Conservation (phyloP, 2,113 vertebrate species). For the Daphoenositta chrysoptera region DNA sequence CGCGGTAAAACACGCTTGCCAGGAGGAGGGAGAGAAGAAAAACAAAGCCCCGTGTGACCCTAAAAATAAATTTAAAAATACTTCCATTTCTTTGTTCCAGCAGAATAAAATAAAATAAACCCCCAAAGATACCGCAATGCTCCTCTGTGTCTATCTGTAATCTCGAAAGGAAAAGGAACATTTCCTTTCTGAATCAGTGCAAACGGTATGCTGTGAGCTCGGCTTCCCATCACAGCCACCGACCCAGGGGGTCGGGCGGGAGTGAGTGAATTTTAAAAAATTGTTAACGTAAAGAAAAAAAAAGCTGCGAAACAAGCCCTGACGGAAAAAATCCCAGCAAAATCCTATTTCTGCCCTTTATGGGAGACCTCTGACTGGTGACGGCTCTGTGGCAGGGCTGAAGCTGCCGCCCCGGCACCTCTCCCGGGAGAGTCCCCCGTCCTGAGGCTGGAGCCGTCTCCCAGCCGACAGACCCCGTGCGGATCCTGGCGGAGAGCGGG, state of each 20-base stretch:
- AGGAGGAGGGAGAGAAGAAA: neutral
- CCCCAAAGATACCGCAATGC: neutral
- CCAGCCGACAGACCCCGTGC: neutral
- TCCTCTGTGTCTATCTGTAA: neutral
- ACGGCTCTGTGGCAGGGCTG: neutral
- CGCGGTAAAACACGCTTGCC: neutral
- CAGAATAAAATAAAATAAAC: constrained; percentile 13
- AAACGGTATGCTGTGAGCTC: neutral
- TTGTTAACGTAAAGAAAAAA: neutral
- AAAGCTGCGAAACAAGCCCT: neutral
- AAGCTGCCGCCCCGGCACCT: neutral
- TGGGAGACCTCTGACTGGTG: neutral
- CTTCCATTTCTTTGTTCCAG: neutral
- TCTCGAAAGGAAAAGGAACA: constrained; percentile 23
- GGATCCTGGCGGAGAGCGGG: fast-evolving
- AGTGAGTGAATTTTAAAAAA: neutral
- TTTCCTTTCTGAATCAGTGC: constrained; percentile 37
- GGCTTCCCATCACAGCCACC: neutral
- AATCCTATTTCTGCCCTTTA: neutral
- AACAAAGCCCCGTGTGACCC: neutral
- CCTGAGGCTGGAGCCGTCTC: neutral
- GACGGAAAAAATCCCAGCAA: neutral
- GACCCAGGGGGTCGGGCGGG: too few relatives aligned
- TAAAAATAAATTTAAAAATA: neutral
- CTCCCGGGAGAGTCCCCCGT: neutral